phyloP scores from a whole-genome alignment of 2,113 vertebrate genomes.

The Cyprinodon tularosa region DNA sequence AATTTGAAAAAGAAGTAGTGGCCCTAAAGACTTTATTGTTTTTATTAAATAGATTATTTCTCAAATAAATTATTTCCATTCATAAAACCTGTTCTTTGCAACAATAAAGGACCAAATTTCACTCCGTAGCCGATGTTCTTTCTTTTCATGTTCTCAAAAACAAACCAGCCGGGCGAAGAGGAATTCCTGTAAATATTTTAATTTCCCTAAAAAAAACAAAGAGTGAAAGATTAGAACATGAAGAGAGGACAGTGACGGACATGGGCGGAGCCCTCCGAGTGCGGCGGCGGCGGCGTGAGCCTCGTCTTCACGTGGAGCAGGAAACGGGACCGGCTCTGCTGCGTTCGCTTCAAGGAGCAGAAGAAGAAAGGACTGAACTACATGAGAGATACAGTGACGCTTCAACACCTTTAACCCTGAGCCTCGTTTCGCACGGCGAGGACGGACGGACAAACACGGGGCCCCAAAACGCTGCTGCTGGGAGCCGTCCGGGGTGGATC shows the following conservation, averaged over 20 bases:
- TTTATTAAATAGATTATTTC: too few species aligned
- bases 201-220: slow-evolving; percentile 61
- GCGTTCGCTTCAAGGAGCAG: slow-evolving; percentile 45
- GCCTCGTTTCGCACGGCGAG: slow-evolving; percentile 65
- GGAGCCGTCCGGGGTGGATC: slow-evolving; percentile 31
- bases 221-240: slow-evolving; percentile 1
- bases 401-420: slow-evolving; percentile 77
- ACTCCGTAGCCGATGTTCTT: too few species aligned
- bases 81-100: too few species aligned
- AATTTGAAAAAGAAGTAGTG: too few species aligned
- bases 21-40: too few species aligned
- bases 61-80: too few species aligned
- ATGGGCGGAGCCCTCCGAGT: slow-evolving; percentile 20
- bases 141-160: background rate
- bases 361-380: slow-evolving; percentile 50
- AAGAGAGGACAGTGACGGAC: slow-evolving; percentile 50
- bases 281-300: slow-evolving; percentile 32
- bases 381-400: slow-evolving; percentile 51
- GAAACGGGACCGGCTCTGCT: slow-evolving; percentile 11
- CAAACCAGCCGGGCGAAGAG: slow-evolving; percentile 7
- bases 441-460: slow-evolving; percentile 49
- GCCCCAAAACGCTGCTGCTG: slow-evolving; percentile 43
- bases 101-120: too few species aligned
- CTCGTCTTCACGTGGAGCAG: slow-evolving; percentile 18
- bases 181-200: slow-evolving; percentile 61